Evolutionary conservation across 2,797 vertebrate species (phyloP).

Genomic region (Netta rufina): DNA sequence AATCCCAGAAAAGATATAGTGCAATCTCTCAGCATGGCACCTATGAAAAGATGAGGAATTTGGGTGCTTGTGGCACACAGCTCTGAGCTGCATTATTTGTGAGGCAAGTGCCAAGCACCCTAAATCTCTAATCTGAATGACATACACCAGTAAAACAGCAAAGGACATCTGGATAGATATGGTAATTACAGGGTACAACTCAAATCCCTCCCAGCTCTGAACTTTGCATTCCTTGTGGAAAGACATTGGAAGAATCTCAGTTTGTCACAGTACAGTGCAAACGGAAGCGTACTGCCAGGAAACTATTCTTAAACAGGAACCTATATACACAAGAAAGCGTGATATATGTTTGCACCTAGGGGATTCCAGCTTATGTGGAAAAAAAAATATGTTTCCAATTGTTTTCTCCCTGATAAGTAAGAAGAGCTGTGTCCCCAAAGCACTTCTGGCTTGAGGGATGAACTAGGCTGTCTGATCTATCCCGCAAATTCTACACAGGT

Average conservation of each 20-base stretch:
- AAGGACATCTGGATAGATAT: neutral
- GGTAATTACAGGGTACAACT: neutral
- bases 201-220: neutral
- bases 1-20: neutral
- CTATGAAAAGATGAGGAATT: neutral
- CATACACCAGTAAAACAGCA: neutral
- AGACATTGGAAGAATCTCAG: neutral
- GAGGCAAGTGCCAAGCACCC: neutral
- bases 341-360: neutral
- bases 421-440: neutral
- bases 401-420: neutral
- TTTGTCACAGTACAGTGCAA: neutral
- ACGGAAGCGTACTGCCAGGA: neutral
- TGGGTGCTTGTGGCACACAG: neutral
- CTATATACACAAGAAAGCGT: neutral
- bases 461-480: neutral
- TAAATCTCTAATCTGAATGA: neutral
- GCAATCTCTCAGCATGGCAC: neutral
- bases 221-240: neutral
- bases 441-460: neutral
- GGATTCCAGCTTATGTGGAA: neutral
- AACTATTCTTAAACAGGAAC: conserved; percentile 22
- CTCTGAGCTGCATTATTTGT: neutral
- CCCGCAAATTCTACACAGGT: too few relatives aligned
- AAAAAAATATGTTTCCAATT: neutral